Percentiles rank a stretch among this genome's conserved stretches.
These are phyloP conservation scores for Teinopalpus imperialis DNA, from an alignment of 2,888 invertebrate genomes.

Conservation along the genomic window DNA sequence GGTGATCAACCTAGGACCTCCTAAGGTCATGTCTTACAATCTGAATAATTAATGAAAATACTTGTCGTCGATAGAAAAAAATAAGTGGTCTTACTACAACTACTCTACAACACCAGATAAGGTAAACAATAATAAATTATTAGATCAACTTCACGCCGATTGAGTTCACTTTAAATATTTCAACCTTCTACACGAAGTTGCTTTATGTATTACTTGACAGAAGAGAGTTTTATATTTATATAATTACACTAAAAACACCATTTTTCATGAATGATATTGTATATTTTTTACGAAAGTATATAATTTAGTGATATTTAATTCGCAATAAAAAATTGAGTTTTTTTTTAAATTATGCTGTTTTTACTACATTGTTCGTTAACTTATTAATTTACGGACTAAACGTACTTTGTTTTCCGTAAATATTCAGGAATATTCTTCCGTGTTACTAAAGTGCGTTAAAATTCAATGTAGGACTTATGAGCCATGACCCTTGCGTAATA, in stretches of 20 bases:
- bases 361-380: no score
- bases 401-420: no score
- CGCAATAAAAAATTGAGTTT: no score
- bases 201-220: background rate
- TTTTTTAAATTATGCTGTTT: no score
- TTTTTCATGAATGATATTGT: no score
- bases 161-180: conserved; percentile 6
- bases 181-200: background rate
- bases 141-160: conserved; percentile 29
- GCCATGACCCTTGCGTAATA: no score
- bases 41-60: conserved; percentile 67
- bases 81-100: conserved; percentile 28
- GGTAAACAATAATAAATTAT: conserved; percentile 47
- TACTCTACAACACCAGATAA: conserved; percentile 45
- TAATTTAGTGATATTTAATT: no score
- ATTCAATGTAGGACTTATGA: no score
- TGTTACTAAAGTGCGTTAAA: no score
- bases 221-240: background rate
- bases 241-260: background rate
- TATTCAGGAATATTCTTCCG: no score
- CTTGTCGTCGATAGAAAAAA: conserved; percentile 53
- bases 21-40: conserved; percentile 57
- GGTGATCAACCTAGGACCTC: conserved; percentile 43
- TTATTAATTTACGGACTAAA: no score
- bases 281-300: no score